Base-by-base conservation (phyloP, 2,113 vertebrate genomes). In the Indri indri region DNA sequence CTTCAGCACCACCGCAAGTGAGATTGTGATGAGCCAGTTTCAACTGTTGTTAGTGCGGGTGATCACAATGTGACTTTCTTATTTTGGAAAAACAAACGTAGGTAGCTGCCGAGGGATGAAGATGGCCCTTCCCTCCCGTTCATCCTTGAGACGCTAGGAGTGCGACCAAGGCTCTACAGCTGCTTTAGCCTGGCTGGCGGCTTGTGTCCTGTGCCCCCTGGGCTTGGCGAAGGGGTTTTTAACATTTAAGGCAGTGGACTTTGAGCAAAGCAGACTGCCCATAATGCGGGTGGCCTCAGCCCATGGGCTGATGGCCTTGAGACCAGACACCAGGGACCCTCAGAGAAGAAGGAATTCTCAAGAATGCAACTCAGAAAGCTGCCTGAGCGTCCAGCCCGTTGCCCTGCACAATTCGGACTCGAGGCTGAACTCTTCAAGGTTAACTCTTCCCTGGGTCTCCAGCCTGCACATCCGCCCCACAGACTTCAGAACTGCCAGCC, bases 321-420 rank as follows among this genome's bases (percentile, higher is more conserved):
- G 14, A 7, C 37, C 16, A 5, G 42, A 27, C 27, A 40, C 16
- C 4, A 13, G 42, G 17, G 17, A 18, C 23, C 32, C 42, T 7
- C 47, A 2, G 27, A 73, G 79, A 47, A 63, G 32, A 37, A 6
- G 3, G 59, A 32, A 17, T 27, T 47, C 13, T 52, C 66, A 25
- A 7, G 18, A 37, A 3, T 0, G 14, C 6, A 57, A 23, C 20
- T 1, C 2, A 2, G 74, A 50, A 32, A 11, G 9, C 42, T 2
- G 54, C 32, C 57, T 22, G 57, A 6, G 30, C 18, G 25, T 40
- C 20, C n/a, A 2, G 2, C 23, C 9, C 5, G 37, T 40, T 54
- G 20, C 2, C 47, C 47, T 23, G 57, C 34, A 34, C 16, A 54
- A 40, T 16, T 7, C 50, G 52, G 13, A 8, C 14, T n/a, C 3